Evolutionary conservation across 2,113 vertebrate genomes (phyloP).

Genomic region (Dromiciops gliroides): DNA sequence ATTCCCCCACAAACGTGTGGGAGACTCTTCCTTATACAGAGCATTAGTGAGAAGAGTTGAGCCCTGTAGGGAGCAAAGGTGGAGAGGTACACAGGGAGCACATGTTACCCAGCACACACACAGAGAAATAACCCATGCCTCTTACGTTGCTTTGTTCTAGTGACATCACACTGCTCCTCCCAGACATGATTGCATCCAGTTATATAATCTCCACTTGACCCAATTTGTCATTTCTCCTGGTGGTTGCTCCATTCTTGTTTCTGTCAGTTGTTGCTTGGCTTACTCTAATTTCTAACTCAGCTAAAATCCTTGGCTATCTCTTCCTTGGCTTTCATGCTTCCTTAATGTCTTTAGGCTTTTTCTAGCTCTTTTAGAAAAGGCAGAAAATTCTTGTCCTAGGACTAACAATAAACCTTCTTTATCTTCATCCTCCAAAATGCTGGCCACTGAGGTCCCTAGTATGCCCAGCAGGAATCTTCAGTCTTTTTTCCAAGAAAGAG

Average conservation of each 20-base stretch:
- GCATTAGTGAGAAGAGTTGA: neutral
- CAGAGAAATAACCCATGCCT: neutral
- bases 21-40: neutral
- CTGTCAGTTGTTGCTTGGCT: neutral
- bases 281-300: neutral
- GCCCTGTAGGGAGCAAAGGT: neutral
- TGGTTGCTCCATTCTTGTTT: neutral
- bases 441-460: neutral
- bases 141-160: neutral
- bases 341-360: neutral
- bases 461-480: neutral
- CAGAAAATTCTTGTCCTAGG: neutral
- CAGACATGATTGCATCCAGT: neutral
- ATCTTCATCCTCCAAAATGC: neutral
- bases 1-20: neutral
- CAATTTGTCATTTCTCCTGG: neutral
- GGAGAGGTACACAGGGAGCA: neutral
- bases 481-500: neutral
- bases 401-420: neutral
- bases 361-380: neutral
- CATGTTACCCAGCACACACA: neutral
- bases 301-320: neutral
- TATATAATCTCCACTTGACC: neutral
- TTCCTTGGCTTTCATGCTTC: neutral
- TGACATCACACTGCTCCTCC: neutral